Evolutionary conservation across 1,140 invertebrate species (phyloP), one percentile per base, ranked within the genome.

Genomic region (Nylanderia fulva): DNA sequence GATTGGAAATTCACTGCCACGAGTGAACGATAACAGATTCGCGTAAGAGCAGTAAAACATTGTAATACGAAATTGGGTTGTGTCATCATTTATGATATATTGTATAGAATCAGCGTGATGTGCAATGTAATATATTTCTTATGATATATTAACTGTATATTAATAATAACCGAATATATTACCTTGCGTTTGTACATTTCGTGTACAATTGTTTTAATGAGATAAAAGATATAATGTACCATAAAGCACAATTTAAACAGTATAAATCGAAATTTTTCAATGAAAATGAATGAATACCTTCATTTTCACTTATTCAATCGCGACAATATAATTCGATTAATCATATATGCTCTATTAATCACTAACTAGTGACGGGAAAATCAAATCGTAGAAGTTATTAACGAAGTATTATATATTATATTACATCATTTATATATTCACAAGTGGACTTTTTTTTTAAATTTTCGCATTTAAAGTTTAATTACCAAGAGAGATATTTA

Each of bases 361-460:
- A 24, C 5, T 13, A 13, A 29, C 18, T 39, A 39, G 33, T 54
- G 42, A 54, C 6, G 63, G n/a, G n/a, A n/a, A 54, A 68, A 79
- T 79, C 29, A 68, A 79, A 79, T 68, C 48, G 13, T 76, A 24
- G 24, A 48, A 68, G 21, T 48, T 54, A 68, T 79, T 64, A 52
- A 79, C 21, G 21, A 66, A 52, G 61, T n/a, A 42, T 79, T 68
- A 66, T 77, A n/a, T 24, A 42, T 79, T 68, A 66, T 77, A n/a
- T 24, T 33, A 45, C 3, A 74, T 54, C 24, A 72, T 29, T 13
- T 48, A 4, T 48, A 13, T 48, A 76, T 63, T 39, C 21, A 21
- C 39, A 33, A 48, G 18, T n/a, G 54, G 60, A 63, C 27, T 21
- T 15, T 29, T n/a, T 1, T 71, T 48, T 13, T n/a, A 39, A 61